phyloP scores from a whole-genome alignment of 1,140 invertebrate species.

The Diachasmimorpha longicaudata region DNA sequence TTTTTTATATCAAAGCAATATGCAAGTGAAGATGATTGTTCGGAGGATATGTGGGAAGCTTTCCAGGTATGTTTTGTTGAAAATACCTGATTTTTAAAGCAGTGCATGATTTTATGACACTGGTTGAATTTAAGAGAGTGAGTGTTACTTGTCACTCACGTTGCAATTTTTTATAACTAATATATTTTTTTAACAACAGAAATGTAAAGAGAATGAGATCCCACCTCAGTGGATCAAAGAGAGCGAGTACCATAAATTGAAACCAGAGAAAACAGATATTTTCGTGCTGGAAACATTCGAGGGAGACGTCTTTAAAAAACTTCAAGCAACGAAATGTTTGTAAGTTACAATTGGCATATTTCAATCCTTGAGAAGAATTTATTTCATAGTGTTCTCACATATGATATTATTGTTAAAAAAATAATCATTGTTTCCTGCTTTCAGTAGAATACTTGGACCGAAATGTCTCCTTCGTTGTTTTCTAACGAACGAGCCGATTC shows the following conservation, averaged over 20 bases:
- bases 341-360: too few relatives aligned
- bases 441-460: constrained; percentile 77
- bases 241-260: constrained; percentile 55
- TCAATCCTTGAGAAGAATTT: too few relatives aligned
- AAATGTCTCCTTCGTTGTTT: constrained; percentile 80
- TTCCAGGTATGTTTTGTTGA: constrained; percentile 57
- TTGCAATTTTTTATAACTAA: too few relatives aligned
- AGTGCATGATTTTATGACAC: too few relatives aligned
- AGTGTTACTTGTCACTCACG: too few relatives aligned
- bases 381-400: too few relatives aligned
- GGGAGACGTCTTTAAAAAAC: constrained; percentile 71
- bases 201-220: constrained; percentile 61
- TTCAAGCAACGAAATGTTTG: constrained; percentile 71
- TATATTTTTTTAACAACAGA: constrained; percentile 58
- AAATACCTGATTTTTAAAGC: too few relatives aligned
- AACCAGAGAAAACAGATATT: constrained; percentile 74
- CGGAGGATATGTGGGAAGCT: constrained; percentile 57
- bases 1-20: constrained; percentile 52
- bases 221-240: constrained; percentile 63
- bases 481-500: constrained; percentile 74
- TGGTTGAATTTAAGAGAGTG: too few relatives aligned
- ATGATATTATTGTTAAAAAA: too few relatives aligned
- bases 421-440: too few relatives aligned
- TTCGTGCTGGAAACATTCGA: constrained; percentile 77
- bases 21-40: constrained; percentile 48